Conservation (phyloP, 1,140 invertebrate genomes). For the Drosophila trapezifrons region DNA sequence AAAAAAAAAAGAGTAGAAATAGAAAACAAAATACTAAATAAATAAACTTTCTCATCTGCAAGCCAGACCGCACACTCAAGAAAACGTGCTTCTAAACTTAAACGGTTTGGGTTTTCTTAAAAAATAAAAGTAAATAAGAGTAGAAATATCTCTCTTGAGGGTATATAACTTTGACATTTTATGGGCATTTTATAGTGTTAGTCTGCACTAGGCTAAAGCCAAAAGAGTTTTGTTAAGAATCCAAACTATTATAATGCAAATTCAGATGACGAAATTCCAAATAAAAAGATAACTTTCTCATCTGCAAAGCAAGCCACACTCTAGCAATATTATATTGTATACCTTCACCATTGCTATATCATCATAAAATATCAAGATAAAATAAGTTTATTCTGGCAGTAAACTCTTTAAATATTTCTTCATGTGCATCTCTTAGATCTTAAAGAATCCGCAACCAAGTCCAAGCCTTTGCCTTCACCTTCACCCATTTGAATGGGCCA, state of each 20-base stretch:
- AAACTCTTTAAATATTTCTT: too few species aligned
- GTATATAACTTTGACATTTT: neutral
- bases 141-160: too few species aligned
- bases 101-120: neutral
- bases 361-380: too few species aligned
- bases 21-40: slow-evolving; percentile 45
- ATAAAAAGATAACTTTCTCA: slow-evolving; percentile 2
- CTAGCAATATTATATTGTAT: neutral
- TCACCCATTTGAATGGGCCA: slow-evolving; percentile 68
- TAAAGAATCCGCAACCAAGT: slow-evolving; percentile 21
- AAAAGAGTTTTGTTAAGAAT: neutral
- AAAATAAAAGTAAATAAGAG: neutral
- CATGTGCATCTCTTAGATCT: slow-evolving; percentile 10
- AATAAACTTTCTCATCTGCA: slow-evolving; percentile 72
- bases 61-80: slow-evolving; percentile 20
- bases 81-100: neutral
- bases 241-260: slow-evolving; percentile 1
- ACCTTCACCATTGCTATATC: too few species aligned
- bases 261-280: neutral
- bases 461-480: slow-evolving; percentile 64
- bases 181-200: neutral
- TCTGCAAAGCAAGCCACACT: too few species aligned
- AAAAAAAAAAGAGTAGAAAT: slow-evolving; percentile 23
- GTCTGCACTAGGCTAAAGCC: neutral
- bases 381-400: too few species aligned